A percentile compares a stretch with the other conserved stretches of the same genome.
phyloP scores from a whole-genome alignment of 2,113 vertebrate species.

The Penelope pileata region DNA sequence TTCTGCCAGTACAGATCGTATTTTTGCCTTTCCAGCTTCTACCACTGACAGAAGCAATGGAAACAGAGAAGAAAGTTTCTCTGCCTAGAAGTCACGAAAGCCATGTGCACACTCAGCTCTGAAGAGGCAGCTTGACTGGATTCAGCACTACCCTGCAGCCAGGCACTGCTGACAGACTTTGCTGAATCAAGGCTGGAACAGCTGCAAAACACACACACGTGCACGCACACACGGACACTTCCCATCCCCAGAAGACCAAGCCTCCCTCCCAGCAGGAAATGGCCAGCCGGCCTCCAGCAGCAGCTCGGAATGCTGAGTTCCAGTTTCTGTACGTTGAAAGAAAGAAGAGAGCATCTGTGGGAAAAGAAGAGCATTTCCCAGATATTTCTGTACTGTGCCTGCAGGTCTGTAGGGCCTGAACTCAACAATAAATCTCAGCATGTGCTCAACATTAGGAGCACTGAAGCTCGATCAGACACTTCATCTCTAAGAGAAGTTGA shows the following conservation, averaged over 20 bases:
- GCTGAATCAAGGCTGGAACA: conserved; percentile 33
- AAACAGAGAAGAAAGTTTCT: conserved; percentile 20
- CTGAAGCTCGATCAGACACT: neutral
- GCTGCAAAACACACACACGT: neutral
- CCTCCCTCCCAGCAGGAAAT: conserved; percentile 41
- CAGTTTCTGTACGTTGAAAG: conserved; percentile 19
- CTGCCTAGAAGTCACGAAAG: neutral
- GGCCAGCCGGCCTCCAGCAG: conserved; percentile 15
- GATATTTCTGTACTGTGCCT: conserved; percentile 13
- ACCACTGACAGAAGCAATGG: accelerated
- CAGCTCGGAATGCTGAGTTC: conserved; percentile 38
- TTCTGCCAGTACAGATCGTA: neutral
- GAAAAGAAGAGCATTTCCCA: conserved; percentile 37
- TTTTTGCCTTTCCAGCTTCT: neutral
- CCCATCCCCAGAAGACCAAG: conserved; percentile 39
- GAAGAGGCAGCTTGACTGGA: neutral
- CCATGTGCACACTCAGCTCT: accelerated
- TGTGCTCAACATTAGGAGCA: conserved; percentile 21
- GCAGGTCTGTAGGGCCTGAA: conserved; percentile 22
- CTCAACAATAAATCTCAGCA: conserved; percentile 29
- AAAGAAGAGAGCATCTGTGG: conserved; percentile 20
- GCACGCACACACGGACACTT: neutral
- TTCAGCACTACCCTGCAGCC: neutral
- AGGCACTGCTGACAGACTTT: neutral
- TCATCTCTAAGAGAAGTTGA: neutral